These are phyloP conservation scores for Mesembrinibis cayennensis DNA, from an alignment of 2,113 vertebrate species.

Conservation along the genomic window DNA sequence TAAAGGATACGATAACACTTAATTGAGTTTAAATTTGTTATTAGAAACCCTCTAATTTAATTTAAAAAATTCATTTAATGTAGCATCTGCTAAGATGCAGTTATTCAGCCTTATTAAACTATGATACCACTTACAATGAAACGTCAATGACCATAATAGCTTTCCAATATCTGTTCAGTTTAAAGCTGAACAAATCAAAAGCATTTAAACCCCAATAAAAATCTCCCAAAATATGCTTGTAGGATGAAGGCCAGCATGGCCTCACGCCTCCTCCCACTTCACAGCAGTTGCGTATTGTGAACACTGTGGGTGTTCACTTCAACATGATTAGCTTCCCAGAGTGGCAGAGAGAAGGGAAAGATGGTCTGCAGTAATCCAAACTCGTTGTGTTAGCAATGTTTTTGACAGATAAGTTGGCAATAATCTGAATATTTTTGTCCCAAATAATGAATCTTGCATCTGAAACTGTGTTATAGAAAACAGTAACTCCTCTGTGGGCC, in stretches of 20 bases:
- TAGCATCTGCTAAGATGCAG: not conserved
- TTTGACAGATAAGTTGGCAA: conserved; percentile 47
- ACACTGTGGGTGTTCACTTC: conserved; percentile 47
- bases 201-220: not conserved
- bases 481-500: conserved; percentile 43
- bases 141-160: accelerated
- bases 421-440: conserved; percentile 54
- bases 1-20: not conserved
- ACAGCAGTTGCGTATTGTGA: conserved; percentile 27
- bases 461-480: conserved; percentile 49
- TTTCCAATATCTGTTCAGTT: not conserved
- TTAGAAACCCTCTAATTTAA: not conserved
- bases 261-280: not conserved
- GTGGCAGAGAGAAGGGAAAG: not conserved
- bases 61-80: not conserved
- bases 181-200: not conserved
- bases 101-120: not conserved
- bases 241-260: conserved; percentile 15
- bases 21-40: not conserved
- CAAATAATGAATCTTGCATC: conserved; percentile 48
- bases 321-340: conserved; percentile 18
- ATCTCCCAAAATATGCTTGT: not conserved
- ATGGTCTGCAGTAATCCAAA: conserved; percentile 20
- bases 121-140: not conserved
- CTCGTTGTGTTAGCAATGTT: conserved; percentile 9